phyloP scores from a whole-genome alignment of 2,113 vertebrate genomes.

The Aythya baeri region DNA sequence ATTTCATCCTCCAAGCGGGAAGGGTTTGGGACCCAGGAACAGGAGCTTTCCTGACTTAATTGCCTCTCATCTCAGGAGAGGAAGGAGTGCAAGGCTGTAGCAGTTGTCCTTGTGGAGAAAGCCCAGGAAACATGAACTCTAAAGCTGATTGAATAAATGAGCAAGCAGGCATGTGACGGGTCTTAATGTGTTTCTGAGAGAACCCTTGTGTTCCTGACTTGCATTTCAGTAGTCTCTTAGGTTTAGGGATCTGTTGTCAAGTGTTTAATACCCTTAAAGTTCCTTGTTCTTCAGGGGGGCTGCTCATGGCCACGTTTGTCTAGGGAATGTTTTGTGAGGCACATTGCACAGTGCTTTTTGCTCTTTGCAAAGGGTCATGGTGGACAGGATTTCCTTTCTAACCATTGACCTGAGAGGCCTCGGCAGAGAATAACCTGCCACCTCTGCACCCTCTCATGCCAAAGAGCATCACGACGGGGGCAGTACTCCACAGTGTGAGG shows the following conservation, averaged over 20 bases:
- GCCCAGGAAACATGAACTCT: not conserved
- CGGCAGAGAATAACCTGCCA: not conserved
- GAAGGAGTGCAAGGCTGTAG: not conserved
- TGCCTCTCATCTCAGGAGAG: not conserved
- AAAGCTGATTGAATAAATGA: not conserved
- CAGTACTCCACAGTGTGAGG: fast-evolving
- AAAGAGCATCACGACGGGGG: not conserved
- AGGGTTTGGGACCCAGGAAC: not conserved
- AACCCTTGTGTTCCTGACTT: not conserved
- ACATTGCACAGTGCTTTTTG: fast-evolving
- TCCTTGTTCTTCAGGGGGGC: fast-evolving
- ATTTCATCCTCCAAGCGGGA: not conserved
- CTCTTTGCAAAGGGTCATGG: not conserved
- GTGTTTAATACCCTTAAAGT: not conserved
- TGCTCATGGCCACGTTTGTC: fast-evolving
- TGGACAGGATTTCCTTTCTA: not conserved
- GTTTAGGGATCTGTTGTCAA: not conserved
- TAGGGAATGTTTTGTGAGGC: not conserved
- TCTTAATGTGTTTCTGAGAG: not conserved
- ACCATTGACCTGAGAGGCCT: not conserved
- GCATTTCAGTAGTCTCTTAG: not conserved
- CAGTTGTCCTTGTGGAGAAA: not conserved
- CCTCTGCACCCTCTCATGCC: not conserved
- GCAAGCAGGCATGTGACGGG: not conserved
- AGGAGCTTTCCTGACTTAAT: not conserved